A percentile compares a stretch with the other conserved stretches of the same genome.
These are phyloP conservation scores for Triops longicaudatus DNA, from an alignment of 1,140 invertebrate genomes.

Conservation along the genomic window DNA sequence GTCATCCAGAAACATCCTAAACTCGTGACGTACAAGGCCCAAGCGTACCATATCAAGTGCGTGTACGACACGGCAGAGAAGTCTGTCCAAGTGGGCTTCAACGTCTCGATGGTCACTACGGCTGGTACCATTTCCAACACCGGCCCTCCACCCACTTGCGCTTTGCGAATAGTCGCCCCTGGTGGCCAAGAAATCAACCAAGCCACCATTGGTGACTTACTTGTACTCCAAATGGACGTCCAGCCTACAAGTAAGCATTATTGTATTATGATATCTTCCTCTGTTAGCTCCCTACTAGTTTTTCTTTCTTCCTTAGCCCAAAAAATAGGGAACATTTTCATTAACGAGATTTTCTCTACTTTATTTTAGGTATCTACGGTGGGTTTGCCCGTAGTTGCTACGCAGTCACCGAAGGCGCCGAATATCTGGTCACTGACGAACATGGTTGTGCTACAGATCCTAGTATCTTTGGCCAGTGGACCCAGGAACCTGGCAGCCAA, in stretches of 20 bases:
- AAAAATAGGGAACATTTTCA: not conserved
- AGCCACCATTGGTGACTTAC: constrained; percentile 84
- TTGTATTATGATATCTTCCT: constrained; percentile 16
- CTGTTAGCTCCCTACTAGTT: too few relatives aligned
- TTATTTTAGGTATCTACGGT: constrained; percentile 70
- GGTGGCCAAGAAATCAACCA: constrained; percentile 79
- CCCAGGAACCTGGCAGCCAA: constrained; percentile 71
- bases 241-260: constrained; percentile 67
- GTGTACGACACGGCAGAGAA: constrained; percentile 89
- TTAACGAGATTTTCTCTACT: constrained; percentile 19
- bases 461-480: constrained; percentile 87
- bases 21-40: constrained; percentile 85
- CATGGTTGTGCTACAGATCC: constrained; percentile 89
- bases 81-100: constrained; percentile 85
- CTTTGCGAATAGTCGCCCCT: constrained; percentile 82
- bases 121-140: constrained; percentile 91
- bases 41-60: constrained; percentile 90
- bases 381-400: constrained; percentile 87
- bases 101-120: constrained; percentile 89
- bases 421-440: constrained; percentile 85
- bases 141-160: constrained; percentile 82
- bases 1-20: constrained; percentile 93
- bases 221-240: constrained; percentile 86
- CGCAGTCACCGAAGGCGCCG: constrained; percentile 83
- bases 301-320: too few relatives aligned